Conservation (phyloP, 1,140 invertebrate species). For the honey bee (Apis mellifera) region Amel_HAv3.1 CM009932.2:5095001-5095500, state of each 20-base stretch:
- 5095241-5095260: background rate
- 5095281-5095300: background rate
- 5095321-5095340: constrained; percentile 13
- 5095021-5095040: background rate
- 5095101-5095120: too few relatives aligned
- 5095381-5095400: background rate
- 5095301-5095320: constrained; percentile 4
- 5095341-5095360: background rate
- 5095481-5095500: background rate
- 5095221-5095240: background rate
- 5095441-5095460: background rate
- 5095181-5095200: background rate
- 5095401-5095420: background rate
- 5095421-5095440: background rate
- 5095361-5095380: background rate
- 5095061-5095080: too few relatives aligned
- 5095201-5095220: background rate
- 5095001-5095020: background rate
- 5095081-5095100: background rate
- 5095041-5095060: background rate
- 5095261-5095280: background rate
- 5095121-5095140: too few relatives aligned
- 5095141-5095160: too few relatives aligned
- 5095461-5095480: background rate
- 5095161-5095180: background rate